A percentile compares a stretch with the other conserved stretches of the same genome.
Conservation (phyloP, 2,888 invertebrate species). For the Caenorhabditis drosophilae region DNA sequence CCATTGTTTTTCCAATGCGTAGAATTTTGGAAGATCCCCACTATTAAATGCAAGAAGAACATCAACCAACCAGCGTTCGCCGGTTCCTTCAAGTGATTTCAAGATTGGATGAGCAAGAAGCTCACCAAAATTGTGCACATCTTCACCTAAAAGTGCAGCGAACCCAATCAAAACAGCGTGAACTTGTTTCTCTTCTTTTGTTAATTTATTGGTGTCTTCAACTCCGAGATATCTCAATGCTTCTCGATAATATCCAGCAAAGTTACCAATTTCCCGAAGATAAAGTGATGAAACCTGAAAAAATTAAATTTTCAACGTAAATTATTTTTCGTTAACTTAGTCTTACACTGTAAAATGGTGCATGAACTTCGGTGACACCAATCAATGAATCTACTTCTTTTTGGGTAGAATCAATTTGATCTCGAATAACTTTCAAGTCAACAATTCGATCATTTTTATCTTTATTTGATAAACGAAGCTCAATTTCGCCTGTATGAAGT, state of each 20-base stretch:
- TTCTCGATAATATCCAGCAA: conserved; percentile 92
- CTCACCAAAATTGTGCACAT: conserved; percentile 95
- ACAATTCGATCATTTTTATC: conserved; percentile 71
- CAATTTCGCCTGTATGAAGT: conserved; percentile 80
- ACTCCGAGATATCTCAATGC: conserved; percentile 81
- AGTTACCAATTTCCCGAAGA: conserved; percentile 76
- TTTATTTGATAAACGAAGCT: conserved; percentile 70
- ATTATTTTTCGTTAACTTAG: background rate
- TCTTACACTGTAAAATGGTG: conserved; percentile 63
- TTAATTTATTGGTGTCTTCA: conserved; percentile 56
- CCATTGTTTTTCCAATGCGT: conserved; percentile 75
- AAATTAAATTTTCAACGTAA: background rate
- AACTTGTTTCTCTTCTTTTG: conserved; percentile 51
- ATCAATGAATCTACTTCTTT: conserved; percentile 51
- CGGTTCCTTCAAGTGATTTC: conserved; percentile 81
- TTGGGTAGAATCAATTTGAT: conserved; percentile 54
- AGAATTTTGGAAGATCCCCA: conserved; percentile 75
- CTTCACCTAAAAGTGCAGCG: conserved; percentile 90
- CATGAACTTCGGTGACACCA: conserved; percentile 64
- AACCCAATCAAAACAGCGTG: conserved; percentile 86
- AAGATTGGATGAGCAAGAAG: conserved; percentile 92
- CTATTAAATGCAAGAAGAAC: conserved; percentile 80
- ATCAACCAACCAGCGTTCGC: conserved; percentile 83
- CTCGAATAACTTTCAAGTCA: conserved; percentile 66
- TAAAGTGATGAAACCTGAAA: conserved; percentile 57